Percentiles rank a stretch among this genome's conserved stretches.
phyloP scores from a whole-genome alignment of 1,140 invertebrate genomes.

The Caenorhabditis briggsae region DNA sequence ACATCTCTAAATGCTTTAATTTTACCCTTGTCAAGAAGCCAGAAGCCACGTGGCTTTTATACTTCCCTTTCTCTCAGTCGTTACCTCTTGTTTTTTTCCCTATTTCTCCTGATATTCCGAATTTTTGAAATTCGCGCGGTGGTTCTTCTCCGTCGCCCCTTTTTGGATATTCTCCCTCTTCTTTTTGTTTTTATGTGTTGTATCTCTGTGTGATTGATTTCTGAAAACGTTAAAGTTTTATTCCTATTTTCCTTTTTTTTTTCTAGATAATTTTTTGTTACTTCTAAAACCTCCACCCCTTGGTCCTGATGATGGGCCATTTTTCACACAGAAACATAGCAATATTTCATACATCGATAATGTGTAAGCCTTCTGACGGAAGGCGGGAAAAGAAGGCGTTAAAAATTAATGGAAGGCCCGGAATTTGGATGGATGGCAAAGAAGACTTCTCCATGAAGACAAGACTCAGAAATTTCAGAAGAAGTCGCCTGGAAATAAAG shows the following conservation, averaged over 20 bases:
- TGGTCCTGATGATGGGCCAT: neutral
- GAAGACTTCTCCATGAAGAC: neutral
- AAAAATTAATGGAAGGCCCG: neutral
- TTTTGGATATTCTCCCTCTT: no score
- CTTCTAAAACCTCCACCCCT: no score
- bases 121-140: no score
- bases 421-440: no score
- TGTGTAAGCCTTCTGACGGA: neutral
- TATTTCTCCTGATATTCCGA: neutral
- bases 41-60: no score
- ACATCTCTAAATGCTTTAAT: constrained; percentile 29
- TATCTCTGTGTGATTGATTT: no score
- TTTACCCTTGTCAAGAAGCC: no score
- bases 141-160: no score
- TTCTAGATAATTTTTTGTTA: neutral
- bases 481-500: neutral
- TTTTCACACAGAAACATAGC: constrained; percentile 9
- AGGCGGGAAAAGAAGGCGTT: neutral
- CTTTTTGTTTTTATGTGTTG: no score
- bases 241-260: neutral
- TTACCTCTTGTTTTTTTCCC: neutral
- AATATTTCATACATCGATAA: constrained; percentile 35
- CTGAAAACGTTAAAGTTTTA: neutral
- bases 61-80: no score
- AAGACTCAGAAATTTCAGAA: neutral